These are phyloP conservation scores for Kradibia gibbosae DNA, from an alignment of 1,140 invertebrate species.

Conservation along the genomic window DNA sequence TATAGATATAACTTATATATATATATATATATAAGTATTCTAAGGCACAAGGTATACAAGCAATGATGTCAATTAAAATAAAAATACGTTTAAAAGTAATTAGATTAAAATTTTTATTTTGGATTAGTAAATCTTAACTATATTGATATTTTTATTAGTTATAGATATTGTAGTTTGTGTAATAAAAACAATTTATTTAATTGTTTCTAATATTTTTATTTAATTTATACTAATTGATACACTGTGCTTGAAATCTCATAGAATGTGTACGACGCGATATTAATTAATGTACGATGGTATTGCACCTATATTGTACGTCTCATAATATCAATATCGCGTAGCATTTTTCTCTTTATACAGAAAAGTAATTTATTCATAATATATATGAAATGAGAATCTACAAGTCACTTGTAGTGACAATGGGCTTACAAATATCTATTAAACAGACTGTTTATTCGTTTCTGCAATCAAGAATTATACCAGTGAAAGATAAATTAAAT, in stretches of 20 bases:
- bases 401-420: no score
- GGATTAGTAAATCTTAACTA: no score
- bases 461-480: constrained; percentile 51
- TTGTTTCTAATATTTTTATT: constrained; percentile 52
- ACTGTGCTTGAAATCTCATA: constrained; percentile 49
- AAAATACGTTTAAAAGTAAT: no score
- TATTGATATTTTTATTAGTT: no score
- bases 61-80: no score
- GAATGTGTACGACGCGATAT: constrained; percentile 60
- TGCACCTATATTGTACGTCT: constrained; percentile 72
- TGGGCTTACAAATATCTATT: no score
- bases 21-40: no score
- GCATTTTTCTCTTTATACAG: constrained; percentile 59
- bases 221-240: constrained; percentile 56
- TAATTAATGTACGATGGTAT: constrained; percentile 59
- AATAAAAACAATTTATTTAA: constrained; percentile 11
- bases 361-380: constrained; percentile 52
- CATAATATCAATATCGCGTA: constrained; percentile 60
- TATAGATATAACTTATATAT: no score
- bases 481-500: constrained; percentile 60
- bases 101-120: no score
- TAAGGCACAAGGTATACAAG: no score
- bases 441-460: constrained; percentile 43
- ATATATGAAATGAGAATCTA: constrained; percentile 54
- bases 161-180: no score